Conservation (phyloP, 1,140 invertebrate species). For the Bombus waltoni region DNA sequence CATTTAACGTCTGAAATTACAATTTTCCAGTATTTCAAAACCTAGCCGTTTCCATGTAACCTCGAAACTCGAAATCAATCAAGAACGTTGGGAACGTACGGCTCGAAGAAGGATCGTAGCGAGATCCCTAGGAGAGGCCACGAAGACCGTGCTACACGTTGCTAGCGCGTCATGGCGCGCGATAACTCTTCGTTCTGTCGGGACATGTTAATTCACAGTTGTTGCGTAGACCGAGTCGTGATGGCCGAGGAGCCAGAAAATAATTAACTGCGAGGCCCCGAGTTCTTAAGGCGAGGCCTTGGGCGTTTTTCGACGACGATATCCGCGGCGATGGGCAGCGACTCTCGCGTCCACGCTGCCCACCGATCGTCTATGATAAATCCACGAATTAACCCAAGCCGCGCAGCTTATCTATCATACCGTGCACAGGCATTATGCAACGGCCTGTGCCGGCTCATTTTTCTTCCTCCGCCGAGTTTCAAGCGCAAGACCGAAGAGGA, state of each 20-base stretch:
- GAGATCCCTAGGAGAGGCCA: too few relatives aligned
- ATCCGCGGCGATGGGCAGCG: not conserved
- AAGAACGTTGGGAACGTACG: not conserved
- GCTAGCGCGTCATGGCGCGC: not conserved
- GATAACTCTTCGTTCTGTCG: conserved; percentile 46
- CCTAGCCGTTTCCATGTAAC: not conserved
- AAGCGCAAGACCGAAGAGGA: not conserved
- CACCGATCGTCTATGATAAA: conserved; percentile 52
- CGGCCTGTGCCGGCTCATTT: conserved; percentile 39
- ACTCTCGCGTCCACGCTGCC: not conserved
- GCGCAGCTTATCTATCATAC: conserved; percentile 53
- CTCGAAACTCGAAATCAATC: not conserved
- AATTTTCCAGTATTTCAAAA: not conserved
- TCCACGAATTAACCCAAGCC: conserved; percentile 62
- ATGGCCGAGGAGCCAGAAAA: conserved; percentile 29
- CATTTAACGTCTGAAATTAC: not conserved
- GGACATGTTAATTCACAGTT: conserved; percentile 59
- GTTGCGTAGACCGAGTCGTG: conserved; percentile 16
- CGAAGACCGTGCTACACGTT: not conserved
- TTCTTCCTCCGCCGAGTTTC: conserved; percentile 1
- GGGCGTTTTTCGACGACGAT: conserved; percentile 29
- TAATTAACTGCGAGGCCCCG: conserved; percentile 54
- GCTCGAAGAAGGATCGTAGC: too few relatives aligned
- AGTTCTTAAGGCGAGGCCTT: conserved; percentile 13
- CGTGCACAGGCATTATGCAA: conserved; percentile 48